Evolutionary conservation across 2,888 invertebrate genomes (phyloP), one percentile per base, ranked within the genome.

Genomic region (Blera fallax): DNA sequence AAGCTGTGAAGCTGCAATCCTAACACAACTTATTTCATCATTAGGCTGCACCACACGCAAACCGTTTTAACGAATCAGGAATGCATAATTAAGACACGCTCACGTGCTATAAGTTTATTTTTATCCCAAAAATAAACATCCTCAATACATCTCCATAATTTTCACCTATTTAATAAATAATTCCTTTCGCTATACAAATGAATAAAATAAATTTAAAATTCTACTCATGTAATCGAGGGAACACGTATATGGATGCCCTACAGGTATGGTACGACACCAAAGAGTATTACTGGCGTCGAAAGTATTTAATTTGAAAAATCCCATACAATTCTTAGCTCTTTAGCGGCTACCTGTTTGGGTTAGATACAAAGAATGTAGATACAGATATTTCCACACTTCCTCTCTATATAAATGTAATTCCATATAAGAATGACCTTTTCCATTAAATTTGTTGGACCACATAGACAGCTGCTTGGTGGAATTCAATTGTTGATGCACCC

Each of bases 131-230:
- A 73, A 60, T 65, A 80, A 80, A 73, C 72, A 80, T 80, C 72
- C 79, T 80, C 72, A 73, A 67, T 73, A 24, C 43, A 58, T 73
- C 79, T 80, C 72, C 72, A 80, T 80, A 80, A 67, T 52, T 67
- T 73, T 60, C 65, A 73, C 73, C 73, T 80, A 48, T n/a, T 16
- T 56, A 58, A 56, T 32, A 74, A 56, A 76, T 37, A 32, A 56
- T 58, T 48, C 24, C 34, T 52, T 32, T 73, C 29, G 52, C 43
- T 72, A 50, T 72, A 34, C 60, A 58, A 21, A 54, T 45, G 27
- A 29, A 18, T 70, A 24, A 73, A 60, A 14, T 43, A 18, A 56
- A 65, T 72, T 79, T 16, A 24, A 40, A 50, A 80, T 80, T 73
- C 79, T 11, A 8, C 29, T 80, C 79, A 52, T 65, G 79, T 6